Percentiles rank a stretch among this genome's conserved stretches.
phyloP scores from a whole-genome alignment of 1,140 invertebrate species.

The Ylistrum balloti region DNA sequence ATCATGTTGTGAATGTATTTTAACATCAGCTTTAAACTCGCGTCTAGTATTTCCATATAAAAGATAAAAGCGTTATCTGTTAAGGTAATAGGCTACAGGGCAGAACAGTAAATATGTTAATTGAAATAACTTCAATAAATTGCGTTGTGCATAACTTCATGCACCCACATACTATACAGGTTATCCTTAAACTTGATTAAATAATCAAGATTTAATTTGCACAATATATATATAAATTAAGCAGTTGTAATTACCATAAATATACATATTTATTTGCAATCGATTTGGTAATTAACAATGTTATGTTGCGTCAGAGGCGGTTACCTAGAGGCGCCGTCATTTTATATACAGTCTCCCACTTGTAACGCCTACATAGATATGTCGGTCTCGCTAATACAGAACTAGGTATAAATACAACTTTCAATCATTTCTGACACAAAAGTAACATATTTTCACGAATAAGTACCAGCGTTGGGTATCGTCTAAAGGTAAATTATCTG shows the following conservation, averaged over 20 bases:
- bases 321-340: not conserved
- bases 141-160: not conserved
- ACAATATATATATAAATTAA: not conserved
- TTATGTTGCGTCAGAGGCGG: not conserved
- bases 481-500: too few species aligned
- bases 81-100: not conserved
- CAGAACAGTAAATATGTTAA: not conserved
- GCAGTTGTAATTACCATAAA: not conserved
- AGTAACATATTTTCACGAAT: too few species aligned
- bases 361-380: too few species aligned
- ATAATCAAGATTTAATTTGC: not conserved
- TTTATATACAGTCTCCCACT: not conserved
- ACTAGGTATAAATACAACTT: too few species aligned
- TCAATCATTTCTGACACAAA: too few species aligned
- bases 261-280: too few species aligned
- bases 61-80: constrained; percentile 6
- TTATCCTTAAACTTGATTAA: not conserved
- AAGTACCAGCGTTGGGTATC: too few species aligned
- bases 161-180: not conserved
- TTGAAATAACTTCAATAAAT: not conserved
- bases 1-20: not conserved
- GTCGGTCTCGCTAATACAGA: too few species aligned
- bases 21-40: not conserved
- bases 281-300: too few species aligned
- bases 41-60: not conserved